Evolutionary conservation across 2,113 vertebrate species (phyloP).

Genomic region (Piprites chloris): DNA sequence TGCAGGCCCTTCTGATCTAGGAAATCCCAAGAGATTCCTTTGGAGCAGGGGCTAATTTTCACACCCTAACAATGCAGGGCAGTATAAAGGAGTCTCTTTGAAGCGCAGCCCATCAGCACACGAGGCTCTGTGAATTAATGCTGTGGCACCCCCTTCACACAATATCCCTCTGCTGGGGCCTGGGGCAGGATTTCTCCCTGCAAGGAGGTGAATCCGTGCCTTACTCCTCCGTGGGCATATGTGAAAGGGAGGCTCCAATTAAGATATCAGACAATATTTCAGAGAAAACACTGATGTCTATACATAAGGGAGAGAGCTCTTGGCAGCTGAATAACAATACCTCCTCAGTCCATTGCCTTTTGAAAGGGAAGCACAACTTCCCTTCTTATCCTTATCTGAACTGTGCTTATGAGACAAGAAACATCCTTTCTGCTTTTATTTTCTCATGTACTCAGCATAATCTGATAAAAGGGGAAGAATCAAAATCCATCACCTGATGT

Average conservation of each 20-base stretch:
- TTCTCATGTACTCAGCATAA: constrained; percentile 57
- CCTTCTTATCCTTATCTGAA: constrained; percentile 62
- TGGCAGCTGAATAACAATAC: constrained; percentile 64
- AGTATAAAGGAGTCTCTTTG: background rate
- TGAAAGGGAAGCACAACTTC: constrained; percentile 52
- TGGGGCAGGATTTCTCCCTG: background rate
- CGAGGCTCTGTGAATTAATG: background rate
- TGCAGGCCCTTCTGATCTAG: background rate
- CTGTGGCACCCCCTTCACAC: background rate
- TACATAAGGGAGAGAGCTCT: constrained; percentile 56
- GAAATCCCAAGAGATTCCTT: background rate
- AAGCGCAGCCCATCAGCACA: background rate
- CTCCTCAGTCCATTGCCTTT: constrained; percentile 60
- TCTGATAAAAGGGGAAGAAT: constrained; percentile 61
- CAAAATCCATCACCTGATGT: constrained; percentile 54
- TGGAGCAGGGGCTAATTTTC: background rate
- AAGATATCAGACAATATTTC: constrained; percentile 60
- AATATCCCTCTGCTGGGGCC: background rate
- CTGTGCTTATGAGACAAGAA: constrained; percentile 51
- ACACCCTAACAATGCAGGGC: background rate
- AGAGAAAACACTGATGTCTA: constrained; percentile 50
- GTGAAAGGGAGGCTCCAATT: constrained; percentile 50
- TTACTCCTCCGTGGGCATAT: background rate
- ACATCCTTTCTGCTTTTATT: constrained; percentile 59
- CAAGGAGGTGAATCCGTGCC: background rate